Conservation (phyloP, 2,113 vertebrate species). For the Otolemur garnettii region DNA sequence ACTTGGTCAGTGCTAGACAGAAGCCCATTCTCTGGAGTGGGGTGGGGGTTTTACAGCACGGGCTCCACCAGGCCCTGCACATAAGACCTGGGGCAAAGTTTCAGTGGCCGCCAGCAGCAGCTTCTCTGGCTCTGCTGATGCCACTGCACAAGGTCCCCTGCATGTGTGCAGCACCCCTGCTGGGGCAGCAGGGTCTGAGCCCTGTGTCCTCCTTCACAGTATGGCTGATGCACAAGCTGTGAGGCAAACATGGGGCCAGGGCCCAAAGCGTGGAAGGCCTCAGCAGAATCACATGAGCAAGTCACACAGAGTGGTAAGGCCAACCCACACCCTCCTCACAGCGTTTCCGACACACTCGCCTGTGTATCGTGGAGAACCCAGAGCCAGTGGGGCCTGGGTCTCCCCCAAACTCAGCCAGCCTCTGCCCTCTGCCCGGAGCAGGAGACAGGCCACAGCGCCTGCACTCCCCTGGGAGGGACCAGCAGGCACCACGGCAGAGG, state of each 20-base stretch:
- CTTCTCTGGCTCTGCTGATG: not conserved
- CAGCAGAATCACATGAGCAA: not conserved
- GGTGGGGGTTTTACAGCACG: not conserved
- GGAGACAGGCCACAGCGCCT: accelerated
- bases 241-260: not conserved
- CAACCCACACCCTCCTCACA: accelerated
- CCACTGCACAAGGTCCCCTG: not conserved
- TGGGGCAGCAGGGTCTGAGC: not conserved
- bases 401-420: accelerated
- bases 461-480: not conserved
- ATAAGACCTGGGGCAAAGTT: not conserved
- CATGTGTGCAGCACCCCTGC: not conserved
- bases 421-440: accelerated
- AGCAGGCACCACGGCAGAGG: not conserved
- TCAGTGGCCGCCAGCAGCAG: not conserved
- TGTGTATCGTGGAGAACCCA: not conserved
- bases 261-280: not conserved
- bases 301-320: accelerated
- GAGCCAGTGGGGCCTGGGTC: not conserved
- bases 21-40: not conserved
- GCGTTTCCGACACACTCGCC: not conserved
- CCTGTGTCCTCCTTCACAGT: not conserved
- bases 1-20: not conserved
- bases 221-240: accelerated
- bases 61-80: accelerated